Evolutionary conservation across 2,888 invertebrate species (phyloP).

Genomic region (Lordiphosa fenestrarum): DNA sequence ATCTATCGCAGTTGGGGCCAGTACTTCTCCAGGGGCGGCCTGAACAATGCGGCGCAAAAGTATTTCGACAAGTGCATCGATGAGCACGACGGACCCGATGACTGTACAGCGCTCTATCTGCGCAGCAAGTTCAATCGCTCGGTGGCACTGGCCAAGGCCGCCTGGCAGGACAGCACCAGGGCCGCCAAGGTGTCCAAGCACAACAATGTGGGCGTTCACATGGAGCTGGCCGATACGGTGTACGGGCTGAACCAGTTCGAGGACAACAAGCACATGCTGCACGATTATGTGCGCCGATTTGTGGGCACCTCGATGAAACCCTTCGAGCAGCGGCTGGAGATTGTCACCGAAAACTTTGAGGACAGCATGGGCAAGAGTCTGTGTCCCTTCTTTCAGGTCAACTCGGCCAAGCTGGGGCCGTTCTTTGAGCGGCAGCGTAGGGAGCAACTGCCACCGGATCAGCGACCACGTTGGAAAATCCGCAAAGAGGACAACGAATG

Average conservation of each 20-base stretch:
- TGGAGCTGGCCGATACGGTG: slow-evolving; percentile 45
- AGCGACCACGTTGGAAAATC: slow-evolving; percentile 23
- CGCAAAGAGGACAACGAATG: slow-evolving; percentile 22
- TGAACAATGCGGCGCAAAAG: slow-evolving; percentile 35
- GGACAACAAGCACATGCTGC: slow-evolving; percentile 34
- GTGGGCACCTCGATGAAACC: slow-evolving; percentile 36
- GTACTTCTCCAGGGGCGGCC: slow-evolving; percentile 31
- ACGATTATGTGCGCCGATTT: slow-evolving; percentile 20
- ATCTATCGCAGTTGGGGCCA: slow-evolving; percentile 65
- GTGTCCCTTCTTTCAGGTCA: slow-evolving; percentile 35
- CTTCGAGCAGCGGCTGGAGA: slow-evolving; percentile 36
- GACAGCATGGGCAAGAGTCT: slow-evolving; percentile 33
- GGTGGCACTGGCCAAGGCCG: slow-evolving; percentile 38
- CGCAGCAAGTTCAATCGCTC: slow-evolving; percentile 55
- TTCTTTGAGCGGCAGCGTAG: slow-evolving; percentile 18
- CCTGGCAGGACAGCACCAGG: slow-evolving; percentile 39
- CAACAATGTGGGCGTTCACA: slow-evolving; percentile 22
- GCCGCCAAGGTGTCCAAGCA: slow-evolving; percentile 20
- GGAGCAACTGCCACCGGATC: background rate
- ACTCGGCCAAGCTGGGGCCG: slow-evolving; percentile 11
- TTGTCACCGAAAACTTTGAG: slow-evolving; percentile 44
- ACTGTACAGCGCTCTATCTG: slow-evolving; percentile 35
- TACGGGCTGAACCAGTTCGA: slow-evolving; percentile 60
- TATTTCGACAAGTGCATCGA: slow-evolving; percentile 56
- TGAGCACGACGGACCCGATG: slow-evolving; percentile 13